Evolutionary conservation across 2,113 vertebrate species (phyloP).

Genomic region (Cyprinodon variegatus): DNA sequence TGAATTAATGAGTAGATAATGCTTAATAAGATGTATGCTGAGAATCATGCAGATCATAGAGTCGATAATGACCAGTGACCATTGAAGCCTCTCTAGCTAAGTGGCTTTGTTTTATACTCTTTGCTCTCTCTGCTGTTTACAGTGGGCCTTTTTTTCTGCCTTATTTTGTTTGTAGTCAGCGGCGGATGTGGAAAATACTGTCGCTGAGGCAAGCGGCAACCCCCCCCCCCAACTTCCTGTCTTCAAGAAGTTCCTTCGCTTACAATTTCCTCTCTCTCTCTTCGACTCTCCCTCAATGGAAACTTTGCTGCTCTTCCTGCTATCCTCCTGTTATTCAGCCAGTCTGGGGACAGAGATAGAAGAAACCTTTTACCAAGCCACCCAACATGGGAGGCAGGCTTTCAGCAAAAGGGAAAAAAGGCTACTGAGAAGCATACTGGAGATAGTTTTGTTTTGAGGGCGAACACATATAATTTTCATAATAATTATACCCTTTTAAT

Average conservation of each 20-base stretch:
- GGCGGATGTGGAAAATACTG: conserved; percentile 85
- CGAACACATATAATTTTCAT: background rate
- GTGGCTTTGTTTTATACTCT: conserved; percentile 7
- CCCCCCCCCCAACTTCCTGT: conserved; percentile 83
- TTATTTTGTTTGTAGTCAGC: conserved; percentile 77
- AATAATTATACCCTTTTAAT: background rate
- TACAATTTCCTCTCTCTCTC: conserved; percentile 79
- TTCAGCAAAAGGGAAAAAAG: background rate
- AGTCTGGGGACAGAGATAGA: conserved; percentile 38
- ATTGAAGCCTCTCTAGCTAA: conserved; percentile 10
- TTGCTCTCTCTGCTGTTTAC: conserved; percentile 50
- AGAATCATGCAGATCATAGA: conserved; percentile 3
- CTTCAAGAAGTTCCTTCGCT: conserved; percentile 86
- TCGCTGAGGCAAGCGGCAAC: conserved; percentile 75
- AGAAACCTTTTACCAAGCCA: background rate
- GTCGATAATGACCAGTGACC: conserved; percentile 3
- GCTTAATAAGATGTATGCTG: background rate
- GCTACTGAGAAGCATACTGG: background rate
- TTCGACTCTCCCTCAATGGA: conserved; percentile 66
- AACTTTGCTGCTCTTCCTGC: conserved; percentile 65
- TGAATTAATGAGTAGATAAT: background rate
- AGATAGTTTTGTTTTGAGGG: background rate
- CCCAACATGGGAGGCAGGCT: conserved; percentile 12
- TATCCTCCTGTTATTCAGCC: conserved; percentile 47
- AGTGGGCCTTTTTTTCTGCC: conserved; percentile 55